These are phyloP conservation scores for Eupithecia dodoneata DNA, from an alignment of 2,888 invertebrate species.

Conservation along the genomic window DNA sequence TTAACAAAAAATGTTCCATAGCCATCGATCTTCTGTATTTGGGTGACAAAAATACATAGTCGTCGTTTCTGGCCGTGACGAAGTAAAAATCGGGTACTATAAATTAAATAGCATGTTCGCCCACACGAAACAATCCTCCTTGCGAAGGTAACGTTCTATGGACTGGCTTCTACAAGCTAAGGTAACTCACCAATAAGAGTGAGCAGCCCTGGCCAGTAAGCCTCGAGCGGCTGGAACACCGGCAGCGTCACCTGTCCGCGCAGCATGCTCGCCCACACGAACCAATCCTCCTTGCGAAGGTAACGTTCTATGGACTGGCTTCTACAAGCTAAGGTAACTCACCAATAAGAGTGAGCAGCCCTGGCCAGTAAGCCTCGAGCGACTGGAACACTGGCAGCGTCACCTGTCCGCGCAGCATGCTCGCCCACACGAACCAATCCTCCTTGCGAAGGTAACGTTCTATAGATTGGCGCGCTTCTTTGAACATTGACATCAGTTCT, in stretches of 20 bases:
- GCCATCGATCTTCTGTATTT: too few species aligned
- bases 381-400: conserved; percentile 99
- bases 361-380: conserved; percentile 99
- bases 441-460: conserved; percentile 88
- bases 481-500: conserved; percentile 95
- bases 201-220: conserved; percentile 98
- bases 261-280: conserved; percentile 99
- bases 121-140: conserved; percentile 99
- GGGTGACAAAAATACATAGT: too few species aligned
- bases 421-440: conserved; percentile 99
- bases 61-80: too few species aligned
- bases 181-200: conserved; percentile 88
- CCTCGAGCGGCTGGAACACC: conserved; percentile 99
- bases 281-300: conserved; percentile 98
- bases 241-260: conserved; percentile 97
- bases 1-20: too few species aligned
- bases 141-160: conserved; percentile 87
- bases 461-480: conserved; percentile 4
- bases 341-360: conserved; percentile 93
- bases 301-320: conserved; percentile 64
- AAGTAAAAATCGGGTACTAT: too few species aligned
- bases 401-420: conserved; percentile 98
- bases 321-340: not conserved
- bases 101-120: conserved; percentile 75
- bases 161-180: conserved; percentile 4